A percentile compares a stretch with the other conserved stretches of the same genome.
Conservation (phyloP, 2,113 vertebrate species). For the Chunga burmeisteri region DNA sequence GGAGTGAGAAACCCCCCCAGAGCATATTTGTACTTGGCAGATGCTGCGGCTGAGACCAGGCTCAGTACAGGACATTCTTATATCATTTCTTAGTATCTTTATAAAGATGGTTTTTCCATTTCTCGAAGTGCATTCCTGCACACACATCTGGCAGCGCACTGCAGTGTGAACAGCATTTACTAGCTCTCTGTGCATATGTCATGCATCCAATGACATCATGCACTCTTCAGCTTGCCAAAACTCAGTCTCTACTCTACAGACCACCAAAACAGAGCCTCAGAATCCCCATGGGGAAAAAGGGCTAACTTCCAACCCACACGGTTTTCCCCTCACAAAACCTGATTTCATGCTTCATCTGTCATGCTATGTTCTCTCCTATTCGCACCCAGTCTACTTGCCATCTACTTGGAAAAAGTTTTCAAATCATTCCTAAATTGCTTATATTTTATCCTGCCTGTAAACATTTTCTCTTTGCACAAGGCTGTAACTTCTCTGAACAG, state of each 20-base stretch:
- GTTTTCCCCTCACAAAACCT: constrained; percentile 41
- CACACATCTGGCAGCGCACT: constrained; percentile 57
- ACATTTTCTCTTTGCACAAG: neutral
- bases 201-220: constrained; percentile 75
- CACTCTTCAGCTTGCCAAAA: constrained; percentile 58
- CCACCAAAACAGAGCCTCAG: constrained; percentile 75
- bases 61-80: constrained; percentile 57
- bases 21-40: constrained; percentile 29
- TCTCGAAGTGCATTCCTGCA: neutral
- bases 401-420: neutral
- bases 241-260: constrained; percentile 58
- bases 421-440: neutral
- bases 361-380: constrained; percentile 8
- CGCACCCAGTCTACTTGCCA: neutral
- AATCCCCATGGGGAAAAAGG: constrained; percentile 33
- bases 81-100: constrained; percentile 56
- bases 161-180: constrained; percentile 56
- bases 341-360: constrained; percentile 42
- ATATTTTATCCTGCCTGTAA: neutral
- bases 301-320: constrained; percentile 53
- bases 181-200: constrained; percentile 62
- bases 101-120: constrained; percentile 68
- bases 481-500: neutral
- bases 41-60: constrained; percentile 32
- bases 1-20: constrained; percentile 21